Evolutionary conservation across 2,797 vertebrate genomes (phyloP).

Genomic region (Neopelma chrysocephalum): DNA sequence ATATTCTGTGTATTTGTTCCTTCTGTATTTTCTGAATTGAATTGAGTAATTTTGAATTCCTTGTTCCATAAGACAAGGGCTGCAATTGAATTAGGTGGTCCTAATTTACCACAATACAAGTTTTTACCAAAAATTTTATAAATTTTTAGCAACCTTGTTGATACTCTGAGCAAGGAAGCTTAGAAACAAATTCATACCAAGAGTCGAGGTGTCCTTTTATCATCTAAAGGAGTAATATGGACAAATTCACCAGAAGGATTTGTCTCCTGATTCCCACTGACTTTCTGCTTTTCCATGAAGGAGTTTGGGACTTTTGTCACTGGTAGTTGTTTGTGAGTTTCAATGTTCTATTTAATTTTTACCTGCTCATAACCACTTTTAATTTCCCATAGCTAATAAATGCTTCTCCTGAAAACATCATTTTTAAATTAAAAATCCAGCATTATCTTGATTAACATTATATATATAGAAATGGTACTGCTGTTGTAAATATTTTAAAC

Average conservation of each 20-base stretch:
- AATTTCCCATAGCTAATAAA: neutral
- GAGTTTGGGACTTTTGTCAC: neutral
- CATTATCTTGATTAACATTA: neutral
- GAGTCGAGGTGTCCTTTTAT: too few relatives aligned
- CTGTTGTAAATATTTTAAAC: conserved; percentile 1
- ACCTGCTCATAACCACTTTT: neutral
- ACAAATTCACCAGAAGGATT: neutral
- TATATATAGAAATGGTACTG: neutral
- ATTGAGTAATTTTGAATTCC: neutral
- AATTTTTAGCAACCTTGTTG: neutral
- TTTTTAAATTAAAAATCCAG: neutral
- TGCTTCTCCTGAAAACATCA: neutral
- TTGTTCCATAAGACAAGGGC: neutral
- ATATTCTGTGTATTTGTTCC: neutral
- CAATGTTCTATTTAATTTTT: neutral
- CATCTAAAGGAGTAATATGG: too few relatives aligned
- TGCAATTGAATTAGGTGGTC: neutral
- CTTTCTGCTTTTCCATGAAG: neutral
- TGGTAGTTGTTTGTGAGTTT: neutral
- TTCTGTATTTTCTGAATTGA: neutral
- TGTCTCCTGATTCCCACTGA: neutral
- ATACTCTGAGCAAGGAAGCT: neutral
- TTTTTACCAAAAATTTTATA: neutral
- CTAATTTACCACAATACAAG: neutral
- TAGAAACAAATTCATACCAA: neutral